These are phyloP conservation scores for Akabosia matsudoensis DNA, from an alignment of 1,140 invertebrate species.

Conservation along the genomic window DNA sequence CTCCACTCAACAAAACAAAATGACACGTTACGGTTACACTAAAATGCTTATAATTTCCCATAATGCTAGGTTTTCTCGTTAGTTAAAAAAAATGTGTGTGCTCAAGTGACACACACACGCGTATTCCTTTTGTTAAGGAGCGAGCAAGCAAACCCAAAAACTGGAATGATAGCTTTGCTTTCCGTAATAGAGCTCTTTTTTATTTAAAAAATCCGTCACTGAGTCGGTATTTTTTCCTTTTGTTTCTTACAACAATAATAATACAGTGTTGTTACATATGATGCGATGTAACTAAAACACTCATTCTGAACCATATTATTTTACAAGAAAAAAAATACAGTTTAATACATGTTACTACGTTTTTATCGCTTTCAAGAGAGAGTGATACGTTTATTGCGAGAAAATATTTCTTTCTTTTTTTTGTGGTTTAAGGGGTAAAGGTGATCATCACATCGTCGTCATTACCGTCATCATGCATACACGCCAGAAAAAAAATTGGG, in stretches of 20 bases:
- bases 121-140: neutral
- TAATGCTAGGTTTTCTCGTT: slow-evolving; percentile 14
- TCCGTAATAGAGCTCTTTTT: too few relatives aligned
- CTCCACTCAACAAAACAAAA: slow-evolving; percentile 4
- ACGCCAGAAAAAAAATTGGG: too few relatives aligned
- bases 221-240: neutral
- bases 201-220: too few relatives aligned
- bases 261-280: slow-evolving; percentile 3
- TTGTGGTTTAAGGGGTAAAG: neutral
- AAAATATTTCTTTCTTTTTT: neutral
- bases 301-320: neutral
- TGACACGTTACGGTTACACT: slow-evolving; percentile 15
- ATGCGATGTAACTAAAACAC: neutral
- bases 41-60: slow-evolving; percentile 10
- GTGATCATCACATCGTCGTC: slow-evolving; percentile 5
- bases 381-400: slow-evolving; percentile 14
- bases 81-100: neutral
- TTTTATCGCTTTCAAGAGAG: neutral
- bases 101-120: slow-evolving; percentile 19
- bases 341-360: neutral
- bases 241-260: slow-evolving; percentile 1
- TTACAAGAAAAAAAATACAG: neutral
- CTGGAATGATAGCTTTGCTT: too few relatives aligned
- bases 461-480: neutral
- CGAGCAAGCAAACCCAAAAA: neutral